Percentiles rank a stretch among this genome's conserved stretches.
Conservation (phyloP, 2,113 vertebrate species). For the Onychorhynchus coronatus region DNA sequence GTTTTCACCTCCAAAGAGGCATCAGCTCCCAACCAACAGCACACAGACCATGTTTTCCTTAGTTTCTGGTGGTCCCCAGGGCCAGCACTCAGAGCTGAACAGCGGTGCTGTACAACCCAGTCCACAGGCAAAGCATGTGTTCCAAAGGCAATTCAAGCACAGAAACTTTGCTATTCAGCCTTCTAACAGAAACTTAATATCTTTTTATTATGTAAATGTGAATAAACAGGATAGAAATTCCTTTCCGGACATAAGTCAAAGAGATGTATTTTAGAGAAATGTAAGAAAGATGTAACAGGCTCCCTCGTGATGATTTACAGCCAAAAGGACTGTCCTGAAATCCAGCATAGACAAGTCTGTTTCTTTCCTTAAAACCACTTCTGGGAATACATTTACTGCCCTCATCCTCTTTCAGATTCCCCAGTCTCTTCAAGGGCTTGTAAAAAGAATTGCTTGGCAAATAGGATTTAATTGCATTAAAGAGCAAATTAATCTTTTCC, state of each 20-base stretch:
- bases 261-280: background rate
- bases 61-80: background rate
- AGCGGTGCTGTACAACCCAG: fast-evolving
- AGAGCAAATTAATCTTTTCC: constrained; percentile 61
- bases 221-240: background rate
- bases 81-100: background rate
- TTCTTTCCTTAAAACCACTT: constrained; percentile 13
- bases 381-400: constrained; percentile 9
- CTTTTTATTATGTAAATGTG: background rate
- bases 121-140: background rate
- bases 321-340: background rate
- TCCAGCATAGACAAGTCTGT: background rate
- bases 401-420: background rate
- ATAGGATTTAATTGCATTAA: constrained; percentile 68
- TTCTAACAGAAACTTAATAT: background rate
- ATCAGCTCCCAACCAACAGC: background rate
- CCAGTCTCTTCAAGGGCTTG: constrained; percentile 2
- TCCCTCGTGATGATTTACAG: background rate
- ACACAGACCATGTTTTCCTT: fast-evolving
- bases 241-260: background rate
- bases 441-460: constrained; percentile 43
- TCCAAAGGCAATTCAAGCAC: background rate
- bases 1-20: background rate
- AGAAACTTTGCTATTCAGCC: background rate
- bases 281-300: background rate